phyloP scores from a whole-genome alignment of 2,113 vertebrate genomes.

The Hippocampus barbouri region DNA sequence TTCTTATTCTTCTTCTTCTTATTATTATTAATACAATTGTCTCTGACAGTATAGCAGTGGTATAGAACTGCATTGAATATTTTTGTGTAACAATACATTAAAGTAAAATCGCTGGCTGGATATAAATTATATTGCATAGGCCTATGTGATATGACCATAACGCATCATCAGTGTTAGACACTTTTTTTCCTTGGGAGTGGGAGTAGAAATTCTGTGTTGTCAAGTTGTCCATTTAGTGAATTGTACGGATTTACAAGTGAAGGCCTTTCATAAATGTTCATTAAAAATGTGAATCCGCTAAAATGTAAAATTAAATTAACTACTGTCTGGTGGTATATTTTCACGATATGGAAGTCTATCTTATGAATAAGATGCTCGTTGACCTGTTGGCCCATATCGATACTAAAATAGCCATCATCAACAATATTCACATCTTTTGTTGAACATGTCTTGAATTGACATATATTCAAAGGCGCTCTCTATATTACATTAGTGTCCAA shows the following conservation, averaged over 20 bases:
- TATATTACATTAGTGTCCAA: conserved; percentile 11
- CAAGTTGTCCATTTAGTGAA: not conserved
- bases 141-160: too few relatives aligned
- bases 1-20: not conserved
- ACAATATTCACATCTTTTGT: conserved; percentile 4
- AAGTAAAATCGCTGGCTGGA: not conserved
- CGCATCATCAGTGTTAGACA: not conserved
- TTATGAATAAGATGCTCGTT: not conserved
- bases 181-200: not conserved
- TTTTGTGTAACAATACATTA: not conserved
- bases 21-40: not conserved
- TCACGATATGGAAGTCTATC: not conserved
- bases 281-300: not conserved
- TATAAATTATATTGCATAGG: not conserved
- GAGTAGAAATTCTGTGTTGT: not conserved
- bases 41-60: not conserved
- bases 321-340: not conserved
- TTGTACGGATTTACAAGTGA: not conserved
- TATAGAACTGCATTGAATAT: not conserved
- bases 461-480: conserved; percentile 30
- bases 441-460: not conserved
- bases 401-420: not conserved
- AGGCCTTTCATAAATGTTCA: not conserved
- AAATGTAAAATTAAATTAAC: conserved; percentile 4
- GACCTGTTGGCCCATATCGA: not conserved